Conservation (phyloP, 2,888 invertebrate species). For the Chironomus riparius region DNA sequence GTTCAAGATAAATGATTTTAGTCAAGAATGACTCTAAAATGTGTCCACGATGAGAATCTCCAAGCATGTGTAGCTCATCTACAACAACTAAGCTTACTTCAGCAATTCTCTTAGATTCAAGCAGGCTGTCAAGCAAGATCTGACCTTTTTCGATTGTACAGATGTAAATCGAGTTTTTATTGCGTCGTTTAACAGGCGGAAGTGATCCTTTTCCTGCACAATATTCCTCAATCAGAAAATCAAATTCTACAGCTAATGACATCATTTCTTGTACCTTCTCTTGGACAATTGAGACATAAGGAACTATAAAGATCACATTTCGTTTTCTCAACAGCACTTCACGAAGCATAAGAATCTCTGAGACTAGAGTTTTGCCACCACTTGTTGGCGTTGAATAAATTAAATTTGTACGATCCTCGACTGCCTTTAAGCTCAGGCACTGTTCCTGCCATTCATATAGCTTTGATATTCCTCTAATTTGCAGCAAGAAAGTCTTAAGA, state of each 20-base stretch:
- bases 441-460: conserved; percentile 95
- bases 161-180: conserved; percentile 72
- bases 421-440: conserved; percentile 70
- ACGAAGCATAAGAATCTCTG: conserved; percentile 84
- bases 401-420: conserved; percentile 65
- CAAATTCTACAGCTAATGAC: conserved; percentile 76
- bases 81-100: conserved; percentile 74
- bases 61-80: conserved; percentile 90
- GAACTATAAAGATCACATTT: conserved; percentile 82
- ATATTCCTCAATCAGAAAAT: conserved; percentile 91
- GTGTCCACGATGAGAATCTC: conserved; percentile 77
- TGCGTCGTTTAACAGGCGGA: conserved; percentile 66
- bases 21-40: conserved; percentile 74
- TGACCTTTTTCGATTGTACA: conserved; percentile 94
- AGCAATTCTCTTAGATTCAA: conserved; percentile 63
- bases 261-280: conserved; percentile 77
- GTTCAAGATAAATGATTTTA: conserved; percentile 61
- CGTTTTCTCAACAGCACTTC: conserved; percentile 71
- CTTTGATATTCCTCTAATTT: conserved; percentile 64
- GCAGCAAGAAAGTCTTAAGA: too few relatives aligned
- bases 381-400: conserved; percentile 92
- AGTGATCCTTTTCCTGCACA: conserved; percentile 79
- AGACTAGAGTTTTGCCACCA: conserved; percentile 94
- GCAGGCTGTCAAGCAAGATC: conserved; percentile 73
- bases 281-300: conserved; percentile 93